Evolutionary conservation across 2,113 vertebrate genomes (phyloP), one percentile per base, ranked within the genome.

Genomic region (Rhinolophus sinicus): DNA sequence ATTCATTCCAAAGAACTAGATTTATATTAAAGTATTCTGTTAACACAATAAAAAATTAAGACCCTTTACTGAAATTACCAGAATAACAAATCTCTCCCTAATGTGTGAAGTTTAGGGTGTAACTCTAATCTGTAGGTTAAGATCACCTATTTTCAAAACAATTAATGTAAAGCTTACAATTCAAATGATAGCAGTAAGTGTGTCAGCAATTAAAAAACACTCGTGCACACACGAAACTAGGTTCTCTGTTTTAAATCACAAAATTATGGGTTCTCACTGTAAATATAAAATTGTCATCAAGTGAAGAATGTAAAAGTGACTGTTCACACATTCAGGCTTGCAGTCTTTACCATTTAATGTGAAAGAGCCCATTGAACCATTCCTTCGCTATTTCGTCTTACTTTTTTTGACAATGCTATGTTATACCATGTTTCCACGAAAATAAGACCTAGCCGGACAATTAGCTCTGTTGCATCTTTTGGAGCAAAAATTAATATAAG

Each of bases 61-160:
- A 56, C 22, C 22, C 82, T 93, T 86, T 89, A 77, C 83, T 76
- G 76, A 82, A 92, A 75, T 95, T 95, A 81, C n/a, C 38, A 56
- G 80, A 75, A 89, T 64, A 64, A 86, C 44, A 91, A 76, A 2
- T 33, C 72, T 72, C 38, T 85, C 40, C 62, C 35, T 50, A 54
- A 58, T 28, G 60, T 70, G 73, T 94, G 64, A 80, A 67, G 35
- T 82, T 85, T 73, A 92, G 73, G 73, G 16, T 60, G 5, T 73
- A 90, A 35, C 15, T 38, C 60, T 72, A 88, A 1, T 67, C 26
- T 60, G 47, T 76, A 56, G 56, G 62, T 86, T 95, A 73, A 56
- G 44, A 86, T 88, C n/a, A 94, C 9, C 54, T 72, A 30, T 89
- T 96, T 93, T 87, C 44, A 81, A 81, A 88, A 92, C 69, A 83